phyloP scores from a whole-genome alignment of 2,113 vertebrate genomes.

The Hippocampus barbouri region DNA sequence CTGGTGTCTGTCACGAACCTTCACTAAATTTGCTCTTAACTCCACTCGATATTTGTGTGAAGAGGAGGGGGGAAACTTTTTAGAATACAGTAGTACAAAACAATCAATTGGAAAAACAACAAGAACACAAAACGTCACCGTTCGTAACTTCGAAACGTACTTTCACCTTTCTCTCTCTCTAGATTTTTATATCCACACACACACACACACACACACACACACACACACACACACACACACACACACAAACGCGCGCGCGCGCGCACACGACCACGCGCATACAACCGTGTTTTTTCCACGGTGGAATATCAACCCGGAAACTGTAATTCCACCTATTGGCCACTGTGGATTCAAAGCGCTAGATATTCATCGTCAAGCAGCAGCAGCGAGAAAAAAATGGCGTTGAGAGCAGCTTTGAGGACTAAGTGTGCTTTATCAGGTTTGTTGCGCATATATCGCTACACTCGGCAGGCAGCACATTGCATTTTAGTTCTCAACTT shows the following conservation, averaged over 20 bases:
- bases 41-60: too few species aligned
- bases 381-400: conserved; percentile 26
- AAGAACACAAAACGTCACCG: neutral
- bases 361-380: neutral
- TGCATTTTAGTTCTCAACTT: neutral
- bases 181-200: too few species aligned
- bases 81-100: too few species aligned
- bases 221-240: too few species aligned
- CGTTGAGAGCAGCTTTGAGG: conserved; percentile 36
- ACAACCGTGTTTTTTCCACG: neutral
- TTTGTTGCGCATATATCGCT: conserved; percentile 1
- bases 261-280: too few species aligned
- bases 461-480: neutral
- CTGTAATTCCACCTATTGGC: neutral
- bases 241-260: too few species aligned
- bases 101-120: neutral
- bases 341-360: neutral
- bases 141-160: neutral
- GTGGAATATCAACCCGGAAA: neutral
- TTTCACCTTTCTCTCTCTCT: too few species aligned
- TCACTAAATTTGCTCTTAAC: too few species aligned
- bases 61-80: too few species aligned
- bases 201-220: too few species aligned
- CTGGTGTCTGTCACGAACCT: too few species aligned
- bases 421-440: conserved; percentile 20